Evolutionary conservation across 2,888 invertebrate genomes (phyloP).

Genomic region (Cremastinae sp.): DNA sequence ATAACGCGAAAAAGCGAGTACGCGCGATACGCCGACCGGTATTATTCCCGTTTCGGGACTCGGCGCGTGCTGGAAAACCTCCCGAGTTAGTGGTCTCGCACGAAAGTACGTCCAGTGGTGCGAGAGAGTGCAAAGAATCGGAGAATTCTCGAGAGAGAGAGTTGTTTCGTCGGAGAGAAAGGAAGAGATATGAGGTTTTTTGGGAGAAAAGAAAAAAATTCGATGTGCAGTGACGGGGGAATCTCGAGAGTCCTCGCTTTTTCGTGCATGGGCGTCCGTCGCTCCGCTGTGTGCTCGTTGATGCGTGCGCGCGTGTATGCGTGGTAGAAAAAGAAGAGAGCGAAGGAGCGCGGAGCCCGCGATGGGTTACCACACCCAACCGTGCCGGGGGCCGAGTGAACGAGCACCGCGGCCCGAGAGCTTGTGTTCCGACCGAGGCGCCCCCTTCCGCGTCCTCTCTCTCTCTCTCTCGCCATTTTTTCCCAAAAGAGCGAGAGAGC

Average conservation of each 20-base stretch:
- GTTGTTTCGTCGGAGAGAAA: constrained; percentile 14
- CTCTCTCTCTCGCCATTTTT: constrained; percentile 6
- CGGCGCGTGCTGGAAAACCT: background rate
- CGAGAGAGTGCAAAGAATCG: background rate
- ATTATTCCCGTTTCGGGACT: background rate
- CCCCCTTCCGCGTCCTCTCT: constrained; percentile 54
- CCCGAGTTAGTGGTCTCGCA: background rate
- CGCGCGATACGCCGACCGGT: too few species aligned
- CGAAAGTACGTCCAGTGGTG: background rate
- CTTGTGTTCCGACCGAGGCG: constrained; percentile 68
- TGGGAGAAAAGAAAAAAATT: constrained; percentile 29
- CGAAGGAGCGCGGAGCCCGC: constrained; percentile 60
- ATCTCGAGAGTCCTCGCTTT: constrained; percentile 18
- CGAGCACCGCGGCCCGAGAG: constrained; percentile 68
- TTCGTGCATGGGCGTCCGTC: constrained; percentile 24
- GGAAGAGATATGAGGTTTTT: constrained; percentile 5
- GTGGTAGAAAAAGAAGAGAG: constrained; percentile 42
- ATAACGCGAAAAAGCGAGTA: too few species aligned
- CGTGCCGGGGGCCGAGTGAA: constrained; percentile 73
- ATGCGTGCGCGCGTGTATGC: constrained; percentile 6
- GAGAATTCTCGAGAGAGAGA: background rate
- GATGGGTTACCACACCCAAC: constrained; percentile 80
- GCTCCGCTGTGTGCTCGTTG: too few species aligned
- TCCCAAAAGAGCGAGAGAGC: constrained; percentile 16
- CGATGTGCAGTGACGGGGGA: constrained; percentile 34